These are phyloP conservation scores for Nomada ruficornis DNA, from an alignment of 2,888 invertebrate genomes.

Conservation along the genomic window DNA sequence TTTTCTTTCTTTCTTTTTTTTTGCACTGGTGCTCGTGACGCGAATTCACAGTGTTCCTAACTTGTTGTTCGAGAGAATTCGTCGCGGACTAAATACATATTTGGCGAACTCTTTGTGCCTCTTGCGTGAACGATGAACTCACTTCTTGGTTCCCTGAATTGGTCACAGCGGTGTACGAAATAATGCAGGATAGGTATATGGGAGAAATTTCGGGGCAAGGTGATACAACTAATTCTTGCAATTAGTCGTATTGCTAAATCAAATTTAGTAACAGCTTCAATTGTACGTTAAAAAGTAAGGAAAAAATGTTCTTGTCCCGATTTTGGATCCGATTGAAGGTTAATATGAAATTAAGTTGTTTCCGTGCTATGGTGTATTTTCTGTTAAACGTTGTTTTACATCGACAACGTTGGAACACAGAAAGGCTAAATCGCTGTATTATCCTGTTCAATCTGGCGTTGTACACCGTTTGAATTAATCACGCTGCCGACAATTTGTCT, in stretches of 20 bases:
- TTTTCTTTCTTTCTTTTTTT: slow-evolving; percentile 14
- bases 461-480: slow-evolving; percentile 20
- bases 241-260: no score
- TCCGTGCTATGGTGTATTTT: no score
- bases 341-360: no score
- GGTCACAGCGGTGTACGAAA: not conserved
- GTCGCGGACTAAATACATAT: not conserved
- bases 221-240: no score
- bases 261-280: no score
- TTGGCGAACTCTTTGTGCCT: not conserved
- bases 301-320: no score
- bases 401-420: not conserved
- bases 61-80: not conserved
- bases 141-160: no score
- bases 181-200: not conserved
- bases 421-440: not conserved
- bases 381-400: no score
- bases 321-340: no score
- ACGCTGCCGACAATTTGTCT: slow-evolving; percentile 27
- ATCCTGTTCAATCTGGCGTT: slow-evolving; percentile 7
- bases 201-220: no score
- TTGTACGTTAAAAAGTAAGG: no score
- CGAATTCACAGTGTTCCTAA: no score
- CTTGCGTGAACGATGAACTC: not conserved
- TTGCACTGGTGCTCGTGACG: not conserved